phyloP scores from a whole-genome alignment of 2,797 vertebrate genomes.

The Pampus argenteus region DNA sequence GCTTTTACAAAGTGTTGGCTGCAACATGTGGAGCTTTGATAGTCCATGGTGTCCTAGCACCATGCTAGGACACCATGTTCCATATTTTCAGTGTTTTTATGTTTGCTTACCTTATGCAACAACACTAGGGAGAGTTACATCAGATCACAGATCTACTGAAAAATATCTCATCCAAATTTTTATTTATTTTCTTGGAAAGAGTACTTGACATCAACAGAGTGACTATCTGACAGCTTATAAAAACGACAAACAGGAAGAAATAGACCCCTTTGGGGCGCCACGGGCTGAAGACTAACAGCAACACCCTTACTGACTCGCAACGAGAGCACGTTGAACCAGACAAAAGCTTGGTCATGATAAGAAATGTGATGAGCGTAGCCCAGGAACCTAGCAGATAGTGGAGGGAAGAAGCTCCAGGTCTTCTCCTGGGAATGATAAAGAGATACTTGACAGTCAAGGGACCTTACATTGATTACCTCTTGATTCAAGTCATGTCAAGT shows the following conservation, averaged over 20 bases:
- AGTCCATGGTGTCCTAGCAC: neutral
- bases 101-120: constrained; percentile 1
- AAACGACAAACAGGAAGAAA: constrained; percentile 33
- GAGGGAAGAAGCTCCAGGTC: constrained; percentile 4
- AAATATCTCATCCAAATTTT: constrained; percentile 25
- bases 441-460: constrained; percentile 1
- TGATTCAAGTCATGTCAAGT: constrained; percentile 2
- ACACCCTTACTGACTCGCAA: constrained; percentile 25
- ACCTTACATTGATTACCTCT: constrained; percentile 8
- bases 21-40: constrained; percentile 19
- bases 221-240: constrained; percentile 23
- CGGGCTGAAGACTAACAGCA: constrained; percentile 16
- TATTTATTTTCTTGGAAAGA: constrained; percentile 2
- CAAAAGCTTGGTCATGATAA: constrained; percentile 21
- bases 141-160: constrained; percentile 11
- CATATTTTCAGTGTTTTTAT: constrained; percentile 10
- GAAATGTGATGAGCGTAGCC: constrained; percentile 24
- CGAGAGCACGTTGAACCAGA: constrained; percentile 21
- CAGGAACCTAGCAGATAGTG: neutral
- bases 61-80: neutral
- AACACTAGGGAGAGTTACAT: constrained; percentile 9
- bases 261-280: constrained; percentile 25
- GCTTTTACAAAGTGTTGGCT: constrained; percentile 16
- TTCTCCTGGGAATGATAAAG: constrained; percentile 11
- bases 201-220: constrained; percentile 5